phyloP scores from a whole-genome alignment of 2,888 invertebrate species.

The Agriotes lineatus region DNA sequence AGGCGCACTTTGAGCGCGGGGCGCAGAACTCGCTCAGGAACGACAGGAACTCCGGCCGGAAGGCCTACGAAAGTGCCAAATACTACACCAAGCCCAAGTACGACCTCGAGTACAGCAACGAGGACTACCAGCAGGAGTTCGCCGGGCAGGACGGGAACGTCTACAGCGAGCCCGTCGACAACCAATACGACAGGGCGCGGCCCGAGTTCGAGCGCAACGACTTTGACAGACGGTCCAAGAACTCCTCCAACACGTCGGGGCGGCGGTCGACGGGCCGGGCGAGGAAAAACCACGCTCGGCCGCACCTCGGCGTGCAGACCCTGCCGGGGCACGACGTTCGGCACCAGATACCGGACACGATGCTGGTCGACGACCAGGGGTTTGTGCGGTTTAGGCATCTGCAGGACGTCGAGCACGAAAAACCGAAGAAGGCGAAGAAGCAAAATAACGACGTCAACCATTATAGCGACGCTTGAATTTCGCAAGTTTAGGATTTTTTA shows the following conservation, averaged over 20 bases:
- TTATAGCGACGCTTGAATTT: conserved; percentile 63
- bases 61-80: conserved; percentile 62
- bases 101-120: conserved; percentile 61
- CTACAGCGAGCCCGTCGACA: conserved; percentile 65
- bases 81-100: conserved; percentile 63
- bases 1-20: conserved; percentile 59
- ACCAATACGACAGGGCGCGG: conserved; percentile 62
- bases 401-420: conserved; percentile 53
- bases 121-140: conserved; percentile 59
- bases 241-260: conserved; percentile 64
- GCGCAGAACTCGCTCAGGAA: conserved; percentile 57
- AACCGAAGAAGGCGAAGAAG: conserved; percentile 59
- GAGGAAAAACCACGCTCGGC: conserved; percentile 67
- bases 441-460: conserved; percentile 60
- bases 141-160: conserved; percentile 69
- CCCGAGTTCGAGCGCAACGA: conserved; percentile 75
- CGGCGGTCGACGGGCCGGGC: conserved; percentile 62
- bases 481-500: background rate
- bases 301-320: conserved; percentile 70
- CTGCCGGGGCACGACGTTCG: conserved; percentile 70
- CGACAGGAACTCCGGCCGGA: conserved; percentile 57
- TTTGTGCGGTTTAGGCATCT: conserved; percentile 85
- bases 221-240: conserved; percentile 65
- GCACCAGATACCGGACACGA: conserved; percentile 74
- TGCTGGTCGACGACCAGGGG: conserved; percentile 92